A percentile compares a stretch with the other conserved stretches of the same genome.
Conservation (phyloP, 1,140 invertebrate genomes). For the Zaprionus davidi region DNA sequence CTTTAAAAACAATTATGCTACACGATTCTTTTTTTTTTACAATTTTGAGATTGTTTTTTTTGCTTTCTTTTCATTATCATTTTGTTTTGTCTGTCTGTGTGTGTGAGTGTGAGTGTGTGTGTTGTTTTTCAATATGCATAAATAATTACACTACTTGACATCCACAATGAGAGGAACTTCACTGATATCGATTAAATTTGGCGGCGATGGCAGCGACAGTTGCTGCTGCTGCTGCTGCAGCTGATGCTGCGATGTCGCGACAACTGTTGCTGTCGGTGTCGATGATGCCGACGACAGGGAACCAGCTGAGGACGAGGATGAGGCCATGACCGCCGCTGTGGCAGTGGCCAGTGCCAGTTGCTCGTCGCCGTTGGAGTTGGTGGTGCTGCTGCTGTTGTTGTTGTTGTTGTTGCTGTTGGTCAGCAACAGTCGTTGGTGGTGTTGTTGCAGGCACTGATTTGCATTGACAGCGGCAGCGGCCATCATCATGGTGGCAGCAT, state of each 20-base stretch:
- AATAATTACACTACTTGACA: conserved; percentile 84
- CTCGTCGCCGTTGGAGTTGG: conserved; percentile 41
- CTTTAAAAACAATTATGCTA: conserved; percentile 69
- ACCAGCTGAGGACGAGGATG: conserved; percentile 56
- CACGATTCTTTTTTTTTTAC: conserved; percentile 48
- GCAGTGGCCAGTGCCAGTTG: conserved; percentile 35
- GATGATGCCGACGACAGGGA: conserved; percentile 76
- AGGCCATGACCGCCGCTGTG: conserved; percentile 42
- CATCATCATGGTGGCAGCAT: conserved; percentile 84
- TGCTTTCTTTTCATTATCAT: conserved; percentile 33
- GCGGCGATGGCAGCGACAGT: conserved; percentile 69
- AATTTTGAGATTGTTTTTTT: conserved; percentile 58
- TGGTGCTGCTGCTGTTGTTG: conserved; percentile 29
- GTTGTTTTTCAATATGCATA: conserved; percentile 70
- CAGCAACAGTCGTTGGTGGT: conserved; percentile 74
- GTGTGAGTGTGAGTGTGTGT: conserved; percentile 13
- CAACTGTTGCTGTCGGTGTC: conserved; percentile 63
- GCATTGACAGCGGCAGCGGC: conserved; percentile 82
- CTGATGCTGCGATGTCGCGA: conserved; percentile 35
- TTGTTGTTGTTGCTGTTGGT: conserved; percentile 53
- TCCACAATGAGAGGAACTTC: conserved; percentile 84
- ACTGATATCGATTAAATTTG: conserved; percentile 84
- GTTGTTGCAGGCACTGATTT: conserved; percentile 83
- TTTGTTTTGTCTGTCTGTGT: conserved; percentile 26
- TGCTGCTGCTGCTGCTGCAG: conserved; percentile 46